Conservation (phyloP, 2,113 vertebrate genomes). For the Nothobranchius kuhntae region DNA sequence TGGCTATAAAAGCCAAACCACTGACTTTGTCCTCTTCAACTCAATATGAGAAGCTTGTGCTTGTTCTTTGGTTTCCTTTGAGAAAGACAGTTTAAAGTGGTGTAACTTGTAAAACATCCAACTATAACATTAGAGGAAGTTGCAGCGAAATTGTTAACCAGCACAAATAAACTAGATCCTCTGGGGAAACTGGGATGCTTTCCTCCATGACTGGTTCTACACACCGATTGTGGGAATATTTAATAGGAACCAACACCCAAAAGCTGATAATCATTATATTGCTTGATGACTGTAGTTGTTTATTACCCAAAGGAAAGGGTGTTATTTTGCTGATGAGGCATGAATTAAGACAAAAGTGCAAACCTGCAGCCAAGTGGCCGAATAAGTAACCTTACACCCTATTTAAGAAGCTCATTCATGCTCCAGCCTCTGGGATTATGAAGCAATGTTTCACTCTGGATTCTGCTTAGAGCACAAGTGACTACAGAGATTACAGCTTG, state of each 20-base stretch:
- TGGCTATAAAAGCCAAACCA: no score
- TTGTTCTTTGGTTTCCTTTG: not conserved
- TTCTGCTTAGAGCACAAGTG: constrained; percentile 1
- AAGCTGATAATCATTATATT: constrained; percentile 34
- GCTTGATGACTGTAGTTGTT: not conserved
- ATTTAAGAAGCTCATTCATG: constrained; percentile 24
- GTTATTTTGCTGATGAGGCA: constrained; percentile 30
- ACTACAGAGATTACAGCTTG: not conserved
- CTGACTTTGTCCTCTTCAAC: no score
- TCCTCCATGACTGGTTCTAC: not conserved
- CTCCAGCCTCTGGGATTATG: constrained; percentile 2
- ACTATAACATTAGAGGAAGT: constrained; percentile 17
- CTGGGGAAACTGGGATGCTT: not conserved
- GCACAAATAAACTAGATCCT: constrained; percentile 5
- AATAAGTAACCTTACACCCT: not conserved
- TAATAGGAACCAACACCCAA: not conserved
- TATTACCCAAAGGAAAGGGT: constrained; percentile 28
- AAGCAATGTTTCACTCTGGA: constrained; percentile 9
- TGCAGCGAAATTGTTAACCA: constrained; percentile 1
- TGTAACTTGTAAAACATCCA: constrained; percentile 4
- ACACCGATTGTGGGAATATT: no score
- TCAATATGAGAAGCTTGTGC: no score
- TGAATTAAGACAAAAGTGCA: constrained; percentile 8
- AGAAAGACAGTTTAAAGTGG: not conserved
- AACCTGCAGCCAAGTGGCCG: not conserved